These are phyloP conservation scores for Hydriomena furcata DNA, from an alignment of 2,888 invertebrate species.

Conservation along the genomic window DNA sequence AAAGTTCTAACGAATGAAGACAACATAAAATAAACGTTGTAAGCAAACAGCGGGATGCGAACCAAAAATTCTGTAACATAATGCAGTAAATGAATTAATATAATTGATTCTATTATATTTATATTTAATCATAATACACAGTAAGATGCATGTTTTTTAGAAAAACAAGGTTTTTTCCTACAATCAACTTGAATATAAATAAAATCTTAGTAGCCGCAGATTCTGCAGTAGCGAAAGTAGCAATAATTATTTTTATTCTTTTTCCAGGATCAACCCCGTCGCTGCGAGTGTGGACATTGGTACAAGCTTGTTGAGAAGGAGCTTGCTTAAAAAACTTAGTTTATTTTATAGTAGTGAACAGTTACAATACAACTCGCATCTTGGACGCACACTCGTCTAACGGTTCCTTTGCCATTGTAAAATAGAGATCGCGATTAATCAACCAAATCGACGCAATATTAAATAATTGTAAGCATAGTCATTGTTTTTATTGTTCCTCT, in stretches of 20 bases:
- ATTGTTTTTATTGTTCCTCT: conserved; percentile 38
- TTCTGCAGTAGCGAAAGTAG: too few relatives aligned
- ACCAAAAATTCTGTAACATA: too few relatives aligned
- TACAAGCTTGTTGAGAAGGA: conserved; percentile 94
- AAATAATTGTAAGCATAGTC: conserved; percentile 73
- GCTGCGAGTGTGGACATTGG: conserved; percentile 98
- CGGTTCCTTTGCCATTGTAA: conserved; percentile 54
- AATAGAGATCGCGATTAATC: conserved; percentile 54
- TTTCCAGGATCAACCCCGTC: conserved; percentile 90
- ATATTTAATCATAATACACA: too few relatives aligned
- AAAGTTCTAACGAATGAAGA: too few relatives aligned
- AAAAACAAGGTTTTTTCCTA: too few relatives aligned
- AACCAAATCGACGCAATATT: conserved; percentile 48
- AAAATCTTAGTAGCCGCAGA: too few relatives aligned
- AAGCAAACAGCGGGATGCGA: too few relatives aligned
- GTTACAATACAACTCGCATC: conserved; percentile 55
- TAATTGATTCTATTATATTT: too few relatives aligned
- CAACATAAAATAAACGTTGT: too few relatives aligned
- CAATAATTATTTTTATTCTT: conserved; percentile 19
- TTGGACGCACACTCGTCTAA: conserved; percentile 49
- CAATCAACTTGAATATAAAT: too few relatives aligned
- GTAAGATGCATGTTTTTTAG: too few relatives aligned
- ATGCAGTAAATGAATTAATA: too few relatives aligned
- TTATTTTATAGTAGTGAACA: conserved; percentile 65
- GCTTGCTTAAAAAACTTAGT: conserved; percentile 84